Evolutionary conservation across 2,888 invertebrate species (phyloP), one percentile per base, ranked within the genome.

Genomic region (Agrochola lychnidis): DNA sequence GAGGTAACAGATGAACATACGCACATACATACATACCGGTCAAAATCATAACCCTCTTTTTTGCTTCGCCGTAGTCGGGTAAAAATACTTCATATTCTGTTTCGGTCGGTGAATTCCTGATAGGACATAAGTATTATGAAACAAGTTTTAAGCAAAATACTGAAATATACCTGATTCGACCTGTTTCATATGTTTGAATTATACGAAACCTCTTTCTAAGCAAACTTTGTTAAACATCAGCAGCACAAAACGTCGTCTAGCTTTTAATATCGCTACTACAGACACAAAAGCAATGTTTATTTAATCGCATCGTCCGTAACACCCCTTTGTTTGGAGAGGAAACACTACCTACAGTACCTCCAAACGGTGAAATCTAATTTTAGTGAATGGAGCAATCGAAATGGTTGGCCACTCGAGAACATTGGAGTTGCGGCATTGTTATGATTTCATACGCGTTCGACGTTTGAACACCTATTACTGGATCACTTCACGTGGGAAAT

Each of bases 301-400:
- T 87, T 88, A 89, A 89, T 88, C 82, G 87, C 84, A 86, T 89
- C 84, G 85, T 82, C 70, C 71, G 82, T 86, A 81, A 82, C 73
- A 85, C 79, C 83, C 85, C 84, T 88, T 88, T 91, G 90, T 90
- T 90, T 90, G 82, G 67, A 89, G 80, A 89, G 86, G 79, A 84
- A 91, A 90, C 87, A 87, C 87, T 87, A 36, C n/a, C 16, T 16
- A 16, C n/a, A 51, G 51, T 53, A 88, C 87, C 87, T 89, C 83
- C 82, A 82, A 87, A 84, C 84, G 83, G 73, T 81, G 80, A 89
- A 91, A 91, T 91, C 88, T 88, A 91, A 91, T 91, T 91, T 87
- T 75, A 76, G 77, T 81, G 81, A 79, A 87, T 76, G 72, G 80
- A 86, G 80, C 85, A 83, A 87, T 88, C 84, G 87, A 88, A 86